Percentiles rank a stretch among this genome's conserved stretches.
These are phyloP conservation scores for Paracentrotus lividus DNA, from an alignment of 53 echinoderm and acorn worm species.

Conservation along the genomic window DNA sequence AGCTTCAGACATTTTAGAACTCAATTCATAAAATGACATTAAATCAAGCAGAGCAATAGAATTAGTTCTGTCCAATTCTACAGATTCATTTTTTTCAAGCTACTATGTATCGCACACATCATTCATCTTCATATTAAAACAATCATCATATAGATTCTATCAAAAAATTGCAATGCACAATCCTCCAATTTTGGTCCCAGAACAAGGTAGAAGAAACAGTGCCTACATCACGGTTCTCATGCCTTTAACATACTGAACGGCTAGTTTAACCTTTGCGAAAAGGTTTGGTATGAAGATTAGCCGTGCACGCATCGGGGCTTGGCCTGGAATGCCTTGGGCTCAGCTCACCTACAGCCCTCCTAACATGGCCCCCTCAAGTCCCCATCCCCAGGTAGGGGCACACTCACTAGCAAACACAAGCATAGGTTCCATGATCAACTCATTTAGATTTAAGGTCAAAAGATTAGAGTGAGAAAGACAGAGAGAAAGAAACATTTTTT, in stretches of 20 bases:
- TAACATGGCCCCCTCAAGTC: not conserved
- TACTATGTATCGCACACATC: not conserved
- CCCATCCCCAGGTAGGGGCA: not conserved
- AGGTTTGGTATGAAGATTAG: conserved; percentile 54
- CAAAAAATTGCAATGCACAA: too few relatives aligned
- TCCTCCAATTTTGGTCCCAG: too few relatives aligned
- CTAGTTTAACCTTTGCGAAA: conserved; percentile 38
- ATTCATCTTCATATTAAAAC: too few relatives aligned
- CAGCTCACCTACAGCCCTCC: conserved; percentile 17
- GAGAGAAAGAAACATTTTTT: not conserved
- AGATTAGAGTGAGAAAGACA: not conserved
- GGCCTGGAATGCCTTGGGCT: conserved; percentile 13
- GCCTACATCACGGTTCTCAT: not conserved
- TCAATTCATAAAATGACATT: not conserved
- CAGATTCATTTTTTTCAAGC: not conserved
- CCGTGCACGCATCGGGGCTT: conserved; percentile 32
- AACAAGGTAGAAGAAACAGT: not conserved
- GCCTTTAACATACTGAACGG: not conserved
- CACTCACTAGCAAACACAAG: not conserved
- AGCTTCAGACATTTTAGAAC: not conserved
- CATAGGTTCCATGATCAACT: too few relatives aligned
- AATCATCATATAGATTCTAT: too few relatives aligned
- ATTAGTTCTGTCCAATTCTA: too few relatives aligned
- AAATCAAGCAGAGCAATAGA: too few relatives aligned
- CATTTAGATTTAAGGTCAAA: too few relatives aligned